These are phyloP conservation scores for Sanderia malayensis DNA, from an alignment of 30 jellyfish, hydroid and myxozoan species.

Conservation along the genomic window DNA sequence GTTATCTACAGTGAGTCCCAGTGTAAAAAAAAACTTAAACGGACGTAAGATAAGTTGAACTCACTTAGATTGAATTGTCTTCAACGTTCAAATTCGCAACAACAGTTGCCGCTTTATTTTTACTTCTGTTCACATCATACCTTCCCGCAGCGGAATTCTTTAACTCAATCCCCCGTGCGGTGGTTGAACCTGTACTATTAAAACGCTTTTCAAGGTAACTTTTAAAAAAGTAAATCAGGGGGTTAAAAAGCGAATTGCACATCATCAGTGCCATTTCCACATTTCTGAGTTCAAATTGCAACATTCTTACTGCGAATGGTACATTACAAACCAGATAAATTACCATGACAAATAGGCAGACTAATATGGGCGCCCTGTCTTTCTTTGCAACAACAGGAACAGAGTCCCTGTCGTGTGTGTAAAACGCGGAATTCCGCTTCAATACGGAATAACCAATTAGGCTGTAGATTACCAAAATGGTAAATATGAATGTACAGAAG, in stretches of 20 bases:
- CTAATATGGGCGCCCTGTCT: neutral
- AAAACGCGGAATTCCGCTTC: neutral
- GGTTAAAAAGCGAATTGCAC: slow-evolving; percentile 6
- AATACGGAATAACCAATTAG: neutral
- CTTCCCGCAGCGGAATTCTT: too few relatives aligned
- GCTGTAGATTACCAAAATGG: neutral
- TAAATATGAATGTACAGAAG: too few relatives aligned
- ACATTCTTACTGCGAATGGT: neutral
- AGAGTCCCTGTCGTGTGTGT: neutral
- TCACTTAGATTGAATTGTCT: too few relatives aligned
- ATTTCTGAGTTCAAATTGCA: neutral
- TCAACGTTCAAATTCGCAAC: too few relatives aligned
- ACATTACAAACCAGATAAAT: neutral
- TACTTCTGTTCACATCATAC: too few relatives aligned
- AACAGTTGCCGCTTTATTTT: too few relatives aligned
- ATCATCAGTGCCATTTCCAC: neutral
- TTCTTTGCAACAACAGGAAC: neutral
- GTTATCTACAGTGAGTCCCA: too few relatives aligned
- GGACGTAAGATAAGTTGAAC: too few relatives aligned
- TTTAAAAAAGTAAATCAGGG: slow-evolving; percentile 25
- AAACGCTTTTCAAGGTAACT: slow-evolving; percentile 3
- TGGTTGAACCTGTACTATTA: neutral
- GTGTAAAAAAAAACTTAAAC: too few relatives aligned
- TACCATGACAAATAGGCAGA: neutral
- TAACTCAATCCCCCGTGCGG: neutral